Evolutionary conservation across 2,797 vertebrate species (phyloP).

Genomic region (Semaprochilodus insignis): DNA sequence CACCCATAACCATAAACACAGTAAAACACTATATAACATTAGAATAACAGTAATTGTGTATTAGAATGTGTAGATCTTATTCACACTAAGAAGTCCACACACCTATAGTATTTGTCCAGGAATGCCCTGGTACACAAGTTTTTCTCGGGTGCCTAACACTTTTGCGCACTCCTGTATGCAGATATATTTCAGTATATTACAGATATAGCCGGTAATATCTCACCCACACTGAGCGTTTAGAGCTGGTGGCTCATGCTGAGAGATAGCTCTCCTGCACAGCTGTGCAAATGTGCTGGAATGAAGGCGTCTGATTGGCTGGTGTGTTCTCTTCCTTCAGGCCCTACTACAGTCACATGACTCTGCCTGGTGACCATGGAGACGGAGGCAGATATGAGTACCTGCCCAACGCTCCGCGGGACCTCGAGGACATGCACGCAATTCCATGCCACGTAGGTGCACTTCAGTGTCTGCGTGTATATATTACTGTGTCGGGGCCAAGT

Average conservation of each 20-base stretch:
- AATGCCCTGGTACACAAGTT: no score
- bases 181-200: neutral
- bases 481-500: neutral
- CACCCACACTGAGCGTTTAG: neutral
- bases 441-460: slow-evolving; percentile 68
- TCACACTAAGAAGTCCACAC: no score
- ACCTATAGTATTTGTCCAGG: no score
- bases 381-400: slow-evolving; percentile 75
- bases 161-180: no score
- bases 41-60: no score
- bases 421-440: slow-evolving; percentile 66
- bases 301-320: neutral
- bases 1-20: no score
- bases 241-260: neutral
- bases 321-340: slow-evolving; percentile 62
- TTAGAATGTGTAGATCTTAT: no score
- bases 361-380: slow-evolving; percentile 77
- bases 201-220: neutral
- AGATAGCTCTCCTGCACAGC: neutral
- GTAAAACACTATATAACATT: no score
- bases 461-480: neutral
- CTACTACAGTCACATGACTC: slow-evolving; percentile 75
- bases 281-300: neutral
- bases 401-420: slow-evolving; percentile 75
- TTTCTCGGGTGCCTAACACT: no score